Conservation (phyloP, 35 echinoderm and acorn worm genomes). For the Ophioderma brevispina region DNA sequence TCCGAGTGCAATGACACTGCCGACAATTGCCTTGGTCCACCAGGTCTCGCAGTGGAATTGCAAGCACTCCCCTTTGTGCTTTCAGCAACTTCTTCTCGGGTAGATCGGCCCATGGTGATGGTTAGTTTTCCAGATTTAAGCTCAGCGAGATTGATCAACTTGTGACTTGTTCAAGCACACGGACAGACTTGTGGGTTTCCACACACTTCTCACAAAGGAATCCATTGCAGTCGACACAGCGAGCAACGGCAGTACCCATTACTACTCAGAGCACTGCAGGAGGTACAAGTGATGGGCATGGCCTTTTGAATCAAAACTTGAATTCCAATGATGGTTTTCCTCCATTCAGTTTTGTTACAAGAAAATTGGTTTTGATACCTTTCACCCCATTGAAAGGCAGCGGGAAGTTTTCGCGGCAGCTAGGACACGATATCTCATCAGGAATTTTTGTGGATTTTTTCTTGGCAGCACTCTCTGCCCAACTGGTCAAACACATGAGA, state of each 20-base stretch:
- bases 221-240: constrained; percentile 16
- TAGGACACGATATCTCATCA: background rate
- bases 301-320: background rate
- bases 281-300: background rate
- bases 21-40: background rate
- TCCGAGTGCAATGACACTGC: background rate
- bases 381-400: background rate
- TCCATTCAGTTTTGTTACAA: background rate
- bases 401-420: background rate
- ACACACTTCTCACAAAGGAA: constrained; percentile 19
- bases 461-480: background rate
- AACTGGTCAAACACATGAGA: background rate
- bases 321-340: background rate
- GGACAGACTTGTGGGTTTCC: background rate
- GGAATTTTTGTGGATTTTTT: too few relatives aligned
- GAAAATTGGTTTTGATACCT: background rate
- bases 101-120: background rate
- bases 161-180: constrained; percentile 14
- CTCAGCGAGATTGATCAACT: background rate
- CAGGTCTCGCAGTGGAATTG: constrained; percentile 26
- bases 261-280: too few relatives aligned
- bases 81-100: constrained; percentile 1
- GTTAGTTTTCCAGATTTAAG: background rate
- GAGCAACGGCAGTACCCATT: background rate
- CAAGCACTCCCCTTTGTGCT: constrained; percentile 15